Evolutionary conservation across 2,113 vertebrate genomes (phyloP).

Genomic region (Hemibates koningsi): DNA sequence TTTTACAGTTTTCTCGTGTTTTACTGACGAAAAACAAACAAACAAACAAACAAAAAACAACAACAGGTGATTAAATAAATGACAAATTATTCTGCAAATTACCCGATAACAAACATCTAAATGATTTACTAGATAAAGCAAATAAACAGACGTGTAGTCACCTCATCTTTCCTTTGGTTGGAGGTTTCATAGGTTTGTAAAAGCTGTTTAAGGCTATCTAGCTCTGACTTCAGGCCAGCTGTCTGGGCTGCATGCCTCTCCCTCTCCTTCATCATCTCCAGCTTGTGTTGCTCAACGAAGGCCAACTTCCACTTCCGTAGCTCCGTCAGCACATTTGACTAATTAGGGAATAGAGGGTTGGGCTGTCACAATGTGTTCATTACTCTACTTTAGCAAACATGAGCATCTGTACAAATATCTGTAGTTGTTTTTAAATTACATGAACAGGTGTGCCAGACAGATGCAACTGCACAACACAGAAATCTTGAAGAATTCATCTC

Average conservation of each 20-base stretch:
- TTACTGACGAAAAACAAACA: not conserved
- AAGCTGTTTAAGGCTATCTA: conserved; percentile 78
- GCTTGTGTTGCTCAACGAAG: conserved; percentile 81
- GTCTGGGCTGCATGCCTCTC: conserved; percentile 73
- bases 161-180: conserved; percentile 89
- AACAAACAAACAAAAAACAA: not conserved
- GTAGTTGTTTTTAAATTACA: not conserved
- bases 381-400: not conserved
- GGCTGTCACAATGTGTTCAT: not conserved
- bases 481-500: not conserved
- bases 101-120: not conserved
- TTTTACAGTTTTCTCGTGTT: not conserved
- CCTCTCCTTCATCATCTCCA: conserved; percentile 81
- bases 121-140: not conserved
- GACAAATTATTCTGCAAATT: not conserved
- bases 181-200: conserved; percentile 82
- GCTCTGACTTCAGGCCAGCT: conserved; percentile 72
- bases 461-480: not conserved
- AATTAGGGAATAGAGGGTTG: not conserved
- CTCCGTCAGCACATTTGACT: conserved; percentile 88
- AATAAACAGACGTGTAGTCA: conserved; percentile 32
- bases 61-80: not conserved
- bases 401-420: not conserved
- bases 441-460: not conserved
- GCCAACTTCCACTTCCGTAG: conserved; percentile 86